phyloP scores from a whole-genome alignment of 1,140 invertebrate genomes.

The Danaus melanippus region DNA sequence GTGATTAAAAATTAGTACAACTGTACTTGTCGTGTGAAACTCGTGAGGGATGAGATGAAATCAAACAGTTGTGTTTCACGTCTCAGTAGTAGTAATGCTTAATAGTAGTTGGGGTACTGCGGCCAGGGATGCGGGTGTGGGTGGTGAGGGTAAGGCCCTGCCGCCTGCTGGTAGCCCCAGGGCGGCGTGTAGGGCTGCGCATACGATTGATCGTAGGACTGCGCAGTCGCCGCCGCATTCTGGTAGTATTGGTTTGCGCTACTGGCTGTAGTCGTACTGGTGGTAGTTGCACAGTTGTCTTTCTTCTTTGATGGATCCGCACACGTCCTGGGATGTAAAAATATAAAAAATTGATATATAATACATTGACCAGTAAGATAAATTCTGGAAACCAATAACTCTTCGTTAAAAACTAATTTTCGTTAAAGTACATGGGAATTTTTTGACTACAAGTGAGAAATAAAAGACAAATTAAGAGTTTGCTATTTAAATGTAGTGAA shows the following conservation, averaged over 20 bases:
- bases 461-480: too few species aligned
- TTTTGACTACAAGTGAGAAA: too few species aligned
- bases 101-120: constrained; percentile 64
- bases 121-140: constrained; percentile 52
- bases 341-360: background rate
- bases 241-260: constrained; percentile 46
- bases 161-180: constrained; percentile 65
- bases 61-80: too few species aligned
- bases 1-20: background rate
- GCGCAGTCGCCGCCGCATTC: constrained; percentile 32
- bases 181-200: constrained; percentile 58
- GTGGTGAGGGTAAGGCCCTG: constrained; percentile 54
- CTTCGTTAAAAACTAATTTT: too few species aligned
- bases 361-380: too few species aligned
- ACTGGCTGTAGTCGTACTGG: constrained; percentile 23
- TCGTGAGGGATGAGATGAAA: background rate
- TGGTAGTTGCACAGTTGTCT: constrained; percentile 24
- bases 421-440: too few species aligned
- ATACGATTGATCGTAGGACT: constrained; percentile 59
- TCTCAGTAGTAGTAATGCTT: constrained; percentile 6
- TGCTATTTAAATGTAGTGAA: too few species aligned
- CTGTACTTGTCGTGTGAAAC: background rate
- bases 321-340: constrained; percentile 17
- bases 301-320: constrained; percentile 48
- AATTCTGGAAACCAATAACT: too few species aligned